phyloP scores from a whole-genome alignment of 2,113 vertebrate species.

The Apus apus region DNA sequence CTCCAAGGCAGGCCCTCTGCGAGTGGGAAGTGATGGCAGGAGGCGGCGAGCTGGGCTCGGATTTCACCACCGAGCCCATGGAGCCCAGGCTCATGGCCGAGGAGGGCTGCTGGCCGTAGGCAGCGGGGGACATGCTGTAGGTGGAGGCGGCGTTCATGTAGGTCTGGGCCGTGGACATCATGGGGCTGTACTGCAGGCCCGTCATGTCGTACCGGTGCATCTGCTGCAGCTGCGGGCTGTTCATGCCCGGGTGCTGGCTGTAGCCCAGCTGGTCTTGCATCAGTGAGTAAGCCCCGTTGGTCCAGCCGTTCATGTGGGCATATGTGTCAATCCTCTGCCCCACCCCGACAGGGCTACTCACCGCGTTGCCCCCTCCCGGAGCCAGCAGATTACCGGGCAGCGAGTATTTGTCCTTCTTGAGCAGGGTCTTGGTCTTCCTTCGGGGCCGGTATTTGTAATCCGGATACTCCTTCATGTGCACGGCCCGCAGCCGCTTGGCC shows the following conservation, averaged over 20 bases:
- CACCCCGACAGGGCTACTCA: conserved; percentile 88
- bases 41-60: conserved; percentile 94
- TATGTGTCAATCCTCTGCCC: conserved; percentile 96
- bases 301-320: conserved; percentile 96
- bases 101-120: conserved; percentile 89
- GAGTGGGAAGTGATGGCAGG: conserved; percentile 95
- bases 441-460: conserved; percentile 99
- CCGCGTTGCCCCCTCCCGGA: conserved; percentile 80
- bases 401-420: conserved; percentile 99
- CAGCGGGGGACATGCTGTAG: conserved; percentile 81
- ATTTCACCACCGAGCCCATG: conserved; percentile 94
- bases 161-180: conserved; percentile 95
- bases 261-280: conserved; percentile 97
- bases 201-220: conserved; percentile 98
- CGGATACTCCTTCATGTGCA: conserved; percentile 99
- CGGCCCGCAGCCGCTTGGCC: conserved; percentile 93
- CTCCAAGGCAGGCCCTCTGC: conserved; percentile 94
- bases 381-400: conserved; percentile 90
- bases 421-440: conserved; percentile 97
- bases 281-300: conserved; percentile 94
- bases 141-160: conserved; percentile 94
- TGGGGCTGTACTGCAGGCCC: conserved; percentile 93
- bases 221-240: conserved; percentile 91
- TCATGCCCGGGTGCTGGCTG: conserved; percentile 92
- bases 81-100: conserved; percentile 89